Percentiles rank a stretch among this genome's conserved stretches.
Conservation (phyloP, 2,888 invertebrate genomes). For the Parasteatoda lunata region DNA sequence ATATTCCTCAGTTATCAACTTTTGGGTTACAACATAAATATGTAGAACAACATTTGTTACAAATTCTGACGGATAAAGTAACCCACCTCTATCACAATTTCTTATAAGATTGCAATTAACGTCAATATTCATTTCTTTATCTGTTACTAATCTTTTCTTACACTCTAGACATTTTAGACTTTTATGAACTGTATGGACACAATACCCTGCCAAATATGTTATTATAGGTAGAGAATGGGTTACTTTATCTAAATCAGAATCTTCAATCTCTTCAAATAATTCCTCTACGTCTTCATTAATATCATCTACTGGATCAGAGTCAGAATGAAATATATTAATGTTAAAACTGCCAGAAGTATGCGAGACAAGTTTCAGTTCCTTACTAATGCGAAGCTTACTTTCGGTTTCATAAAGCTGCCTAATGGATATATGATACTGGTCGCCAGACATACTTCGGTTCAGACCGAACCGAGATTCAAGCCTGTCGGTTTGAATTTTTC, state of each 20-base stretch:
- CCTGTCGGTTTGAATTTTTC: constrained; percentile 12
- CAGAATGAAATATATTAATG: background rate
- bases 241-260: background rate
- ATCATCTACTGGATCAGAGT: background rate
- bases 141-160: background rate
- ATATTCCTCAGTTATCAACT: too few species aligned
- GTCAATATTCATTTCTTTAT: background rate
- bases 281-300: background rate
- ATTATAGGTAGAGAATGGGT: background rate
- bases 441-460: constrained; percentile 4
- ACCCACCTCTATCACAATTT: background rate
- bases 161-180: background rate
- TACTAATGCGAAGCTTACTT: background rate
- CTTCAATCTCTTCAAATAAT: background rate
- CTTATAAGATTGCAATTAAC: background rate
- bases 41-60: too few species aligned
- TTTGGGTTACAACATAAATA: too few species aligned
- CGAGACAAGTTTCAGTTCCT: background rate
- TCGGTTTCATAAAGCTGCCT: background rate
- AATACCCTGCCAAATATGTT: background rate
- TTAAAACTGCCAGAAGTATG: background rate
- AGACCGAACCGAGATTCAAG: constrained; percentile 1
- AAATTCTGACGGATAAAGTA: background rate
- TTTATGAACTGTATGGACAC: background rate
- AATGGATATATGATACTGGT: background rate